phyloP scores from a whole-genome alignment of 2,113 vertebrate genomes.

The Halichoeres trimaculatus region DNA sequence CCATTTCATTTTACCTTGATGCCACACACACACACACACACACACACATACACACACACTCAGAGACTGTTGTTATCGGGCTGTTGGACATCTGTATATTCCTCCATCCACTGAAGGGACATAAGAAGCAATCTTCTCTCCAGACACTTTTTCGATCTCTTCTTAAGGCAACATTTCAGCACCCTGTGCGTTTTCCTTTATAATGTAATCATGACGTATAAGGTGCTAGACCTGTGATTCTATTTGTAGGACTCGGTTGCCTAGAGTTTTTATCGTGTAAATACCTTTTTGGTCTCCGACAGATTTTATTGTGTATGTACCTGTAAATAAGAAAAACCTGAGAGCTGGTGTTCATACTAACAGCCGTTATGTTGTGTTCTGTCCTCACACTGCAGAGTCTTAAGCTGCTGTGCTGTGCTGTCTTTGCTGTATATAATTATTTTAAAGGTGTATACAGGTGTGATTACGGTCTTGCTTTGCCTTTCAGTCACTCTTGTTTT shows the following conservation, averaged over 20 bases:
- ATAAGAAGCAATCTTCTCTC: neutral
- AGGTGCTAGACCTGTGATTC: slow-evolving; percentile 51
- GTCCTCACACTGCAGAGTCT: slow-evolving; percentile 34
- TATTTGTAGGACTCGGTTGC: slow-evolving; percentile 49
- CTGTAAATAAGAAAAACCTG: slow-evolving; percentile 43
- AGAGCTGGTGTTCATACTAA: slow-evolving; percentile 48
- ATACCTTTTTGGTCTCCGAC: slow-evolving; percentile 26
- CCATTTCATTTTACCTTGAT: neutral
- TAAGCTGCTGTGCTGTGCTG: slow-evolving; percentile 44
- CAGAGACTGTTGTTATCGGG: neutral
- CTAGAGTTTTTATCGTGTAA: slow-evolving; percentile 44
- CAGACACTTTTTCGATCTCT: slow-evolving; percentile 22
- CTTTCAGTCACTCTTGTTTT: slow-evolving; percentile 33
- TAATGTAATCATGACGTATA: slow-evolving; percentile 35
- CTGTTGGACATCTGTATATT: slow-evolving; percentile 27
- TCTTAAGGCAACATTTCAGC: slow-evolving; percentile 26
- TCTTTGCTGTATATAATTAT: slow-evolving; percentile 35
- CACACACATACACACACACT: slow-evolving; percentile 25
- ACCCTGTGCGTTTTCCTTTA: slow-evolving; percentile 35
- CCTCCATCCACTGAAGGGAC: neutral
- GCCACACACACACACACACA: slow-evolving; percentile 22
- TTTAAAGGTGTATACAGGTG: slow-evolving; percentile 16
- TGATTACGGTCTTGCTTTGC: slow-evolving; percentile 29
- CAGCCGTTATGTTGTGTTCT: slow-evolving; percentile 17
- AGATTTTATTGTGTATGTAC: slow-evolving; percentile 63